Evolutionary conservation across 2,113 vertebrate genomes (phyloP), one percentile per base, ranked within the genome.

Genomic region (Neoarius graeffei): DNA sequence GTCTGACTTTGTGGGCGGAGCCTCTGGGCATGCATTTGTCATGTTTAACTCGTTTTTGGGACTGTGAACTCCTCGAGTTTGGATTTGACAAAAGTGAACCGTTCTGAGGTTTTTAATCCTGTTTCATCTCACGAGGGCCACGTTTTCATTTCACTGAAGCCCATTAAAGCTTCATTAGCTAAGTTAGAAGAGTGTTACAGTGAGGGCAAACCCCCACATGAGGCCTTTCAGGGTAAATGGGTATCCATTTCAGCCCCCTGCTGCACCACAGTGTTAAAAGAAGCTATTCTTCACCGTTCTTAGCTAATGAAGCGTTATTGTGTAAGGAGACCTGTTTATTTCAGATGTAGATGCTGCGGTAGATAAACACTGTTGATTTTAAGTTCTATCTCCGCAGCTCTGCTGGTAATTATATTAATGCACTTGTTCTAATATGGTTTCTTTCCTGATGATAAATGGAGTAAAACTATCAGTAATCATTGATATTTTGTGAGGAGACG

Each of bases 131-230:
- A 59, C 81, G 8, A 52, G 91, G 90, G 86, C 90, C 93, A 62
- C 59, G 86, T 42, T 92, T 94, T 94, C 92, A 92, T 73, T 89
- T 94, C 93, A 92, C 92, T 91, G 90, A 92, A 80, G 80, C 56
- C 25, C 85, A 88, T 89, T 76, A 87, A 89, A 88, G 17, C 48
- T 57, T 35, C 30, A 50, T 87, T 69, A 84, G 76, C 84, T 77
- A 64, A 92, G 93, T 87, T 89, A 89, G 93, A 93, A 86, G 57
- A 89, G 84, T 76, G 76, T 85, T 35, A 14, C 57, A 8, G 90
- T n/a, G 76, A 85, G 88, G 86, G 17, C 17, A 89, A 91, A 90
- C 93, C 88, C 92, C 88, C 15, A 87, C 50, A 81, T 52, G 35
- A 69, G 56, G 27, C 90, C 87, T 84, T 76, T 82, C 67, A 48